Percentiles rank a stretch among this genome's conserved stretches.
phyloP scores from a whole-genome alignment of 2,888 invertebrate species.

The Pheosia tremula region DNA sequence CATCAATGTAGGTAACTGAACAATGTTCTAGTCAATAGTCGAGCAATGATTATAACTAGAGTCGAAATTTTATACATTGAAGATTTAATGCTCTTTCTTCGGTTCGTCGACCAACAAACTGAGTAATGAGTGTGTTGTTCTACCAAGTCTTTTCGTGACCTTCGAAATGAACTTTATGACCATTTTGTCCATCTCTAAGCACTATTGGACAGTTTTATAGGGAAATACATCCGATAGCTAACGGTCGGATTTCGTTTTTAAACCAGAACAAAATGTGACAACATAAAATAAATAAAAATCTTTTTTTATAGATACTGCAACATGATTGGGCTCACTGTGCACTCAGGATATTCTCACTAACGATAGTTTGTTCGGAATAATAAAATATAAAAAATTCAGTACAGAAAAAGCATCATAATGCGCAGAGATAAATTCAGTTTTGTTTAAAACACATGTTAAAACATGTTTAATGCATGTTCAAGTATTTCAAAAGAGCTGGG shows the following conservation, averaged over 20 bases:
- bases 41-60: too few species aligned
- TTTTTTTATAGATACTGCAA: constrained; percentile 27
- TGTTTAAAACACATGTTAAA: constrained; percentile 3
- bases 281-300: constrained; percentile 17
- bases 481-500: not conserved
- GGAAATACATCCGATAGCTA: not conserved
- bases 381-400: constrained; percentile 42
- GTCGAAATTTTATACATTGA: too few species aligned
- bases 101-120: too few species aligned
- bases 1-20: too few species aligned
- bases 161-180: not conserved
- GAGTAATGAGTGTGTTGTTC: too few species aligned
- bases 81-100: too few species aligned
- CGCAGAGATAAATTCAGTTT: not conserved
- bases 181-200: not conserved
- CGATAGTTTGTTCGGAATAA: constrained; percentile 54
- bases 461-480: not conserved
- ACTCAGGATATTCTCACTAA: constrained; percentile 50
- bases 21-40: too few species aligned
- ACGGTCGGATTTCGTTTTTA: constrained; percentile 2
- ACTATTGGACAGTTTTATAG: not conserved
- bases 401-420: constrained; percentile 20
- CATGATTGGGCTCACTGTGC: constrained; percentile 43
- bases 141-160: too few species aligned
- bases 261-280: constrained; percentile 16